These are phyloP conservation scores for Scolopax bukidnonensis DNA, from an alignment of 2,797 vertebrate species.

Conservation along the genomic window DNA sequence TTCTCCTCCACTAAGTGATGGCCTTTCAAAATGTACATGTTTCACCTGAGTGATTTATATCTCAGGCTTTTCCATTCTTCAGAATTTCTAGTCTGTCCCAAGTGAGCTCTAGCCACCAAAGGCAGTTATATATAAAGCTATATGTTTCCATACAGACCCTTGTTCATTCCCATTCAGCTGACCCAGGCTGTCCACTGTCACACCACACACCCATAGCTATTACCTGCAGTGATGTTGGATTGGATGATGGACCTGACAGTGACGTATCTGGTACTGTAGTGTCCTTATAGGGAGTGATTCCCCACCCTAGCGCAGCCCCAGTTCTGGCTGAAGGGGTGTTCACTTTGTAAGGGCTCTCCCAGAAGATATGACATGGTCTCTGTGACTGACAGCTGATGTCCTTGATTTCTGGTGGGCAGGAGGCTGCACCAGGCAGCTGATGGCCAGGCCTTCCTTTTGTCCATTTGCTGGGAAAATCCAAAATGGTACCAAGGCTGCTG, in stretches of 20 bases:
- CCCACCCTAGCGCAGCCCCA: too few species aligned
- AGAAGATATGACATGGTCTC: background rate
- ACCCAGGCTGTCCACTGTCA: background rate
- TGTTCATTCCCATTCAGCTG: background rate
- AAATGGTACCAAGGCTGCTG: background rate
- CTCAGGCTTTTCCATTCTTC: background rate
- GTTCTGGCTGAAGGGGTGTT: background rate
- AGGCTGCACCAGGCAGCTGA: background rate
- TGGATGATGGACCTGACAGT: background rate
- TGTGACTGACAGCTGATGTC: background rate
- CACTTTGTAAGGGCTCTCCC: background rate
- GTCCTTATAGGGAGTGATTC: background rate
- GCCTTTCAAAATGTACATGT: background rate
- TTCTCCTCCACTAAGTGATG: background rate
- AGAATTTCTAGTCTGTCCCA: background rate
- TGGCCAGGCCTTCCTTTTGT: background rate
- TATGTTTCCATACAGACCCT: background rate
- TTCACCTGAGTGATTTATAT: background rate
- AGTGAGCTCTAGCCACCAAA: background rate
- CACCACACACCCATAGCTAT: background rate
- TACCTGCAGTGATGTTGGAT: fast-evolving
- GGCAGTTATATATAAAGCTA: background rate
- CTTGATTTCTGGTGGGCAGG: background rate
- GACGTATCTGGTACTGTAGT: background rate
- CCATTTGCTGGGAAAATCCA: background rate